Evolutionary conservation across 2,888 invertebrate genomes (phyloP).

Genomic region (Cephus pygmeus): DNA sequence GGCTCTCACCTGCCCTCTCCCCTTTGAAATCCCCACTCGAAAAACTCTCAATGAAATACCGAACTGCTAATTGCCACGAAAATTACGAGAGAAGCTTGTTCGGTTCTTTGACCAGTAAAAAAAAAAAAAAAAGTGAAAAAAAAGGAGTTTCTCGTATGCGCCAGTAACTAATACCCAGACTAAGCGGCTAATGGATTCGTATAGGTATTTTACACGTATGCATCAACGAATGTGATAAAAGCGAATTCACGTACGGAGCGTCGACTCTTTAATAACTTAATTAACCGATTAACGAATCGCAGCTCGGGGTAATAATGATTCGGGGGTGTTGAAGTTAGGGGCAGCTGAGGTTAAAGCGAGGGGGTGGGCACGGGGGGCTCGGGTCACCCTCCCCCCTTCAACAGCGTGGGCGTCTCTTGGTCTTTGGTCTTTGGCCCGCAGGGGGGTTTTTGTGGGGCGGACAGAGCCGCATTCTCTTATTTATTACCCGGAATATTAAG

Average conservation of each 20-base stretch:
- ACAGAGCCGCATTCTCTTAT: constrained; percentile 59
- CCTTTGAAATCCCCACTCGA: neutral
- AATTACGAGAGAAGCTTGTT: neutral
- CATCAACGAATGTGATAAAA: neutral
- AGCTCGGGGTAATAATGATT: constrained; percentile 18
- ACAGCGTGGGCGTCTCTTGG: constrained; percentile 30
- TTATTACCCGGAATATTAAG: constrained; percentile 62
- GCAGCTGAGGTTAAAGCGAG: constrained; percentile 3
- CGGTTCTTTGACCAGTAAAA: neutral
- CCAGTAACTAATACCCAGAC: neutral
- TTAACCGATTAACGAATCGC: neutral
- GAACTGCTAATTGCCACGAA: neutral
- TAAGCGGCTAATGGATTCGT: neutral
- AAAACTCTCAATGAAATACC: neutral
- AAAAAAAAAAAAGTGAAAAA: neutral
- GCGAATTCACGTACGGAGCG: neutral
- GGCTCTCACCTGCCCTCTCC: neutral
- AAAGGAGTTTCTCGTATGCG: neutral
- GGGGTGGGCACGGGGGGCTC: constrained; percentile 17
- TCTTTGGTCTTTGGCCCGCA: constrained; percentile 30
- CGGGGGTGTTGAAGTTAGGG: constrained; percentile 44
- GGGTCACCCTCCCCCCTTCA: constrained; percentile 7
- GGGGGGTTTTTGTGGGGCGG: constrained; percentile 57
- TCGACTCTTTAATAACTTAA: neutral
- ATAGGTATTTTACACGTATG: neutral